phyloP scores from a whole-genome alignment of 2,113 vertebrate species.

The Genyomyrus donnyi region DNA sequence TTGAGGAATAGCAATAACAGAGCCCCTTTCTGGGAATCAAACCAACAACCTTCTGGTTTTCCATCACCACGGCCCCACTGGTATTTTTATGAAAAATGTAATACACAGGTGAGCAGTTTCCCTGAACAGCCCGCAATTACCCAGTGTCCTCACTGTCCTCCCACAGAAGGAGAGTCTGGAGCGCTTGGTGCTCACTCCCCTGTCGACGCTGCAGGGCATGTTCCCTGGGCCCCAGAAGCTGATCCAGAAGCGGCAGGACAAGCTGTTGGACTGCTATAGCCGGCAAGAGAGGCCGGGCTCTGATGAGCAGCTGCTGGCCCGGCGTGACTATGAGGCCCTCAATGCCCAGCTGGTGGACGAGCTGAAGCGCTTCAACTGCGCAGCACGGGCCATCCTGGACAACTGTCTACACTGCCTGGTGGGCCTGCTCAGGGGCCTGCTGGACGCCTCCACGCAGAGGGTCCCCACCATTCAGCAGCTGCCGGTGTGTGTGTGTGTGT shows the following conservation, averaged over 20 bases:
- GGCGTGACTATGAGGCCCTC: conserved; percentile 83
- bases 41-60: background rate
- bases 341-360: conserved; percentile 88
- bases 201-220: conserved; percentile 72
- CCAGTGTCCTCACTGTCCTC: conserved; percentile 10
- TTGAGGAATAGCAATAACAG: background rate
- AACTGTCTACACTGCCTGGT: conserved; percentile 72
- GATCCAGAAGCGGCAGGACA: conserved; percentile 96
- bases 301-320: conserved; percentile 69
- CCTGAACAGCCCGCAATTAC: background rate
- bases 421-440: conserved; percentile 62
- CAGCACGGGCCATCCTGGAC: conserved; percentile 63
- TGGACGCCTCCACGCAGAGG: conserved; percentile 43
- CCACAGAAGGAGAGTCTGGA: conserved; percentile 69
- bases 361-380: conserved; percentile 80
- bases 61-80: background rate
- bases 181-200: conserved; percentile 68
- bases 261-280: conserved; percentile 85
- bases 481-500: conserved; percentile 48
- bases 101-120: background rate
- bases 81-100: background rate
- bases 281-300: conserved; percentile 61
- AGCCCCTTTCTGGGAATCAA: background rate
- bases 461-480: conserved; percentile 54
- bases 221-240: conserved; percentile 91